phyloP scores from a whole-genome alignment of 2,113 vertebrate genomes.

The Caloenas nicobarica region DNA sequence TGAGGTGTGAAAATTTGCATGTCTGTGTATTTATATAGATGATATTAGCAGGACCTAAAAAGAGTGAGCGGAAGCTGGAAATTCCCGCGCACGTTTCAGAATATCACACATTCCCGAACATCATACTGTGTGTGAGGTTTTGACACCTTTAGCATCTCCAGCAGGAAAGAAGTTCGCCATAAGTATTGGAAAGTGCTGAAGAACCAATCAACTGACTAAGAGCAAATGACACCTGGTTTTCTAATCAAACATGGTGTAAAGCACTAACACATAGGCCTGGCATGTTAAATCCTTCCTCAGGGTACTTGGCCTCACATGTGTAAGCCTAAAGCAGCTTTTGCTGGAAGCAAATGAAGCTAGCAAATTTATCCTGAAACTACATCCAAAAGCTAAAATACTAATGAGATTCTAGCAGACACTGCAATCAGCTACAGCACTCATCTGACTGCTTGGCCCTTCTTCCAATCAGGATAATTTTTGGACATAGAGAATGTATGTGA shows the following conservation, averaged over 20 bases:
- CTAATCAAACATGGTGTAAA: constrained; percentile 28
- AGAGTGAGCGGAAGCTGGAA: constrained; percentile 5
- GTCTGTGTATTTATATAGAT: not conserved
- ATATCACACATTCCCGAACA: not conserved
- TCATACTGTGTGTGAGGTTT: not conserved
- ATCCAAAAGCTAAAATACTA: not conserved
- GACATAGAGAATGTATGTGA: not conserved
- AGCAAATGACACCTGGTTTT: constrained; percentile 14
- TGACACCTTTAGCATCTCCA: constrained; percentile 1
- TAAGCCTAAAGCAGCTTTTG: constrained; percentile 52
- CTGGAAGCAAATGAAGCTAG: constrained; percentile 19
- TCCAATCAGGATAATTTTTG: not conserved
- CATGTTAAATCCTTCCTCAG: not conserved
- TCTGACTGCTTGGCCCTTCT: not conserved
- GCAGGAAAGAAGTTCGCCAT: not conserved
- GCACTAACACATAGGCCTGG: constrained; percentile 2
- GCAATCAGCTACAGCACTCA: not conserved
- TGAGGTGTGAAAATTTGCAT: not conserved
- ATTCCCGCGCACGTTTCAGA: constrained; percentile 1
- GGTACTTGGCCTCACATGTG: not conserved
- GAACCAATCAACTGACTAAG: not conserved
- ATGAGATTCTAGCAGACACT: not conserved
- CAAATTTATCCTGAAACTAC: not conserved
- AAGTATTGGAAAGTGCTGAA: not conserved
- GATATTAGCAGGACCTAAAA: constrained; percentile 31